Base-by-base conservation (phyloP, 2,113 vertebrate species). In the Machaerirhynchus nigripectus region DNA sequence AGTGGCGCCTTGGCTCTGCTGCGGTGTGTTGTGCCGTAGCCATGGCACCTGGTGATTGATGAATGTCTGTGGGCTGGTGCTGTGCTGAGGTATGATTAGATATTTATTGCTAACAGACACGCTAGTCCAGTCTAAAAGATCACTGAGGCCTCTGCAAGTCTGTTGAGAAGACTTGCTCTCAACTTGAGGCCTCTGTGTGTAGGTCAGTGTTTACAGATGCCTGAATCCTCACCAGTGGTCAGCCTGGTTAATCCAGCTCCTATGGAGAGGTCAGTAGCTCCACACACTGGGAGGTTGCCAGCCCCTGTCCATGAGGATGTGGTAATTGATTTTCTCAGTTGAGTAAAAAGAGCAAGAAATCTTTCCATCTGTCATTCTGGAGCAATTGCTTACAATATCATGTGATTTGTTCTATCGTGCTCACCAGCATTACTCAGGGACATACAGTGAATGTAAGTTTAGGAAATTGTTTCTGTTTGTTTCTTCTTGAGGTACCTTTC, bases 401-500 rank as follows among this genome's bases (percentile, higher is more conserved):
- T 4, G 2, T 69, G 55, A 52, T 73, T 82, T 87, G 37, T 85
- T 92, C 50, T 61, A 23, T 80, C 46, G 20, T 81, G 50, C 30
- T 20, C 15, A 16, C n/a, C 53, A 65, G 75, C 74, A 69, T 61
- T 63, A 44, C 35, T 65, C 22, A 28, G 59, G 40, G 63, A 30
- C 46, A 35, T 69, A 44, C 3, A 37, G 20, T 19, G 40, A 73
- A 77, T 53, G 11, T n/a, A 70, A 74, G 46, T 76, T 83, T 84
- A 77, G 63, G 59, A 69, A 78, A 70, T 39, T 74, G 47, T n/a
- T n/a, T n/a, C n/a, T n/a, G n/a, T 14, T 90, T 85, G 49, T 76
- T 91, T 94, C 52, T 68, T 84, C 61, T 75, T 75, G 69, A 76
- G 49, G 31, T 76, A 19, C 7, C 9, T 85, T 94, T 90, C 18